A percentile compares a stretch with the other conserved stretches of the same genome.
These are phyloP conservation scores for Xanthia togata DNA, from an alignment of 2,888 invertebrate genomes.

Conservation along the genomic window DNA sequence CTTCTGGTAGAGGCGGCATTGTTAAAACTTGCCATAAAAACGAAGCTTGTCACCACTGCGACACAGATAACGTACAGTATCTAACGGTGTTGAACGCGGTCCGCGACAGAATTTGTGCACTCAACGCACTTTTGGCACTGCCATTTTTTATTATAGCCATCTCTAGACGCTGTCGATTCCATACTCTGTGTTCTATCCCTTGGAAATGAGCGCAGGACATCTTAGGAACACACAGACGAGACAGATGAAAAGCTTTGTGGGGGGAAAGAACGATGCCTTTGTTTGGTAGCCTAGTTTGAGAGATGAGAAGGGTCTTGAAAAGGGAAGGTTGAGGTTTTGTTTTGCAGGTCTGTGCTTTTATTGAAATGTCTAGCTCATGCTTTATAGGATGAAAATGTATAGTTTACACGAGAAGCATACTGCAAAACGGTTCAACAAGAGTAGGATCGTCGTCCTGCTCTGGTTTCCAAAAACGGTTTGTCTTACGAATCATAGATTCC, in stretches of 20 bases:
- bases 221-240: slow-evolving; percentile 61
- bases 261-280: slow-evolving; percentile 47
- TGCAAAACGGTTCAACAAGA: neutral
- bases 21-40: neutral
- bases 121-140: neutral
- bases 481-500: neutral
- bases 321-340: neutral
- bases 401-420: neutral
- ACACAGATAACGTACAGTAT: neutral
- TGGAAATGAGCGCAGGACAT: slow-evolving; percentile 71
- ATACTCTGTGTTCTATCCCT: slow-evolving; percentile 57
- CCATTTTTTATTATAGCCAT: neutral
- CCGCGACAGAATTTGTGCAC: neutral
- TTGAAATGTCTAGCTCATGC: neutral
- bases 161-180: neutral
- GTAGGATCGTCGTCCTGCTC: too few relatives aligned
- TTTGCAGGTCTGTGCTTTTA: neutral
- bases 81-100: neutral
- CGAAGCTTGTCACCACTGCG: neutral
- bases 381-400: neutral
- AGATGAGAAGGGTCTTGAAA: slow-evolving; percentile 5
- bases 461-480: neutral
- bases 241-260: slow-evolving; percentile 59
- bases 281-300: slow-evolving; percentile 49
- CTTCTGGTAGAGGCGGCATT: neutral